Evolutionary conservation across 2,888 invertebrate genomes (phyloP), one percentile per base, ranked within the genome.

Genomic region (Melanargia galathea): DNA sequence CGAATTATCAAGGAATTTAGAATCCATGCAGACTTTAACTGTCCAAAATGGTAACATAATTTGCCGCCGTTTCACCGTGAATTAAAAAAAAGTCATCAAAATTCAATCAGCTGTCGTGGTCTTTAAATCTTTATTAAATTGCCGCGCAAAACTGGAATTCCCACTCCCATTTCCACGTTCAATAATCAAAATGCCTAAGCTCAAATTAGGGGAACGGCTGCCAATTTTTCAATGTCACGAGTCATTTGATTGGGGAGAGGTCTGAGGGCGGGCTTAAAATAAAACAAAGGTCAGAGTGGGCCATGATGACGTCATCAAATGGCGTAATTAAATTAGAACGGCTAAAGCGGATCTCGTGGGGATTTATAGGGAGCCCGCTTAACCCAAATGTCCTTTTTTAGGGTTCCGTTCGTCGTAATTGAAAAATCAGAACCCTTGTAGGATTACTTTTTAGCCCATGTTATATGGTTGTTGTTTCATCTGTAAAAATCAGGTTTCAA

Each of bases 261-360:
- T 60, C 67, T 74, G 72, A 75, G 72, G 72, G 73, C 20, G 54
- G 58, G 66, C 62, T 69, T 75, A 73, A 75, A 81, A 82, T 81
- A 79, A 80, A 79, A 78, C 77, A 80, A 79, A 80, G 79, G 80
- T 75, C 76, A 73, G 72, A 75, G 77, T 75, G 77, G 76, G 79
- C 80, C 73, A 79, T 81, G 80, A 84, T 83, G 81, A 82, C 79
- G 81, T 82, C 83, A 83, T 82, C 80, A 81, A 72, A 75, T 75
- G 74, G 74, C 71, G 78, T 84, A 79, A 82, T 86, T 84, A 81
- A 86, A 84, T 86, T 83, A 84, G 77, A 76, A 74, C 78, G 72
- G 63, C 69, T 83, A 84, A 76, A 77, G 75, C 78, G 72, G 64
- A 68, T 60, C 68, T 64, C 43, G 54, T 45, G 46, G 60, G 65